These are phyloP conservation scores for Rutpela maculata DNA, from an alignment of 2,888 invertebrate species.

Conservation along the genomic window DNA sequence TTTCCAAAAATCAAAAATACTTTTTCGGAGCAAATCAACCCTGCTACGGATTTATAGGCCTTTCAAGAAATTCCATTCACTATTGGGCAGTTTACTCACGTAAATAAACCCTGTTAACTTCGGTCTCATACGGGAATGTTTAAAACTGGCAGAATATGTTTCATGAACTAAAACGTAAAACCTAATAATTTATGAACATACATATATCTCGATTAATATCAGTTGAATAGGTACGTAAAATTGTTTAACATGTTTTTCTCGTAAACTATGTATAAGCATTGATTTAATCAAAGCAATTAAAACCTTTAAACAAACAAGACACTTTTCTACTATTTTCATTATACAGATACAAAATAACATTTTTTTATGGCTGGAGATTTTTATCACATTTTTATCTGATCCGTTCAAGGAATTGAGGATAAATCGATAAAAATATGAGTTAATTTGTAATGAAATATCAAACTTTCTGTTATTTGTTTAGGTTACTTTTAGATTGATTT, in stretches of 20 bases:
- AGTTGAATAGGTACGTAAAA: background rate
- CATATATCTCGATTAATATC: background rate
- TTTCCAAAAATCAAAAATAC: too few relatives aligned
- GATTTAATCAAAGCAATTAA: slow-evolving; percentile 19
- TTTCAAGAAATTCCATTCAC: too few relatives aligned
- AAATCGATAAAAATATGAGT: slow-evolving; percentile 17
- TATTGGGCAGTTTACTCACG: too few relatives aligned
- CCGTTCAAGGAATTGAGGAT: slow-evolving; percentile 26
- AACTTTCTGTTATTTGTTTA: slow-evolving; percentile 1
- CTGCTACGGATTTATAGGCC: too few relatives aligned
- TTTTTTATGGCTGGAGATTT: slow-evolving; percentile 29
- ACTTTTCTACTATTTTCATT: slow-evolving; percentile 4
- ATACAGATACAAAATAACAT: slow-evolving; percentile 16
- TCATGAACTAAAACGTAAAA: background rate
- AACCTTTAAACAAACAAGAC: slow-evolving; percentile 14
- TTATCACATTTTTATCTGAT: slow-evolving; percentile 30
- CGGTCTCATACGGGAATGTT: too few relatives aligned
- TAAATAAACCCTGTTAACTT: too few relatives aligned
- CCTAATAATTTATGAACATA: background rate
- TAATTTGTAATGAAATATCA: slow-evolving; percentile 21
- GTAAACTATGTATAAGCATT: background rate
- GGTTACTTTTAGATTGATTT: background rate
- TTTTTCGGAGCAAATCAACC: too few relatives aligned
- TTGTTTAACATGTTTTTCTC: slow-evolving; percentile 21
- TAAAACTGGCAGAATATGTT: too few relatives aligned